A percentile compares a stretch with the other conserved stretches of the same genome.
Conservation (phyloP, 2,888 invertebrate genomes). For the Colletes collaris region DNA sequence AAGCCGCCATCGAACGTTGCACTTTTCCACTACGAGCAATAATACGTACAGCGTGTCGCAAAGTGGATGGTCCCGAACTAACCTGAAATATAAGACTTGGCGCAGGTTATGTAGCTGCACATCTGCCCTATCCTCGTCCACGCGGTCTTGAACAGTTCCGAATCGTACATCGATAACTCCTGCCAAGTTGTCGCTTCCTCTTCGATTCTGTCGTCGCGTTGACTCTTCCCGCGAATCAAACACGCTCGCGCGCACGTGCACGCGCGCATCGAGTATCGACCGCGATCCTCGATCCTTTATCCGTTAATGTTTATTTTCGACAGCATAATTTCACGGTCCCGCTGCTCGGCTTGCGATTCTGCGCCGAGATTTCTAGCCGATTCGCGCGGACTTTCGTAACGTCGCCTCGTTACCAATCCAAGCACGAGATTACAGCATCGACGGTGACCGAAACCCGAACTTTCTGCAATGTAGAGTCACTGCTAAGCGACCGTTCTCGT, state of each 20-base stretch:
- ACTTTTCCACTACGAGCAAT: not conserved
- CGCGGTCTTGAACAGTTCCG: constrained; percentile 76
- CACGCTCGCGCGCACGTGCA: constrained; percentile 20
- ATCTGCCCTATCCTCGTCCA: constrained; percentile 80
- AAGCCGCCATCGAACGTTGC: not conserved
- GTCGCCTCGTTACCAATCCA: constrained; percentile 4
- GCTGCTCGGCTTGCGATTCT: not conserved
- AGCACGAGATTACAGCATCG: not conserved
- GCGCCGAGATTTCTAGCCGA: not conserved
- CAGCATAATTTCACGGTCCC: constrained; percentile 4
- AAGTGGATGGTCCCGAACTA: constrained; percentile 51
- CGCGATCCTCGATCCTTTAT: not conserved
- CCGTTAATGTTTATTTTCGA: not conserved
- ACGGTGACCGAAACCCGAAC: not conserved
- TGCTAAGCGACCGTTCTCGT: no score
- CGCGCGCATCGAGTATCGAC: constrained; percentile 9
- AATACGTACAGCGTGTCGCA: not conserved
- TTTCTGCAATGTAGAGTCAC: not conserved
- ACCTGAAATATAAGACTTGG: constrained; percentile 80
- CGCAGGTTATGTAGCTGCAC: constrained; percentile 79
- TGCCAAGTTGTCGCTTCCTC: constrained; percentile 20
- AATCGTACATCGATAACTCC: constrained; percentile 73
- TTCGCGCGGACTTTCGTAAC: not conserved
- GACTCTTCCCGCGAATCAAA: constrained; percentile 11
- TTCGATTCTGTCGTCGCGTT: constrained; percentile 21